Conservation (phyloP, 2,888 invertebrate genomes). For the Ormyrus rosae region DNA sequence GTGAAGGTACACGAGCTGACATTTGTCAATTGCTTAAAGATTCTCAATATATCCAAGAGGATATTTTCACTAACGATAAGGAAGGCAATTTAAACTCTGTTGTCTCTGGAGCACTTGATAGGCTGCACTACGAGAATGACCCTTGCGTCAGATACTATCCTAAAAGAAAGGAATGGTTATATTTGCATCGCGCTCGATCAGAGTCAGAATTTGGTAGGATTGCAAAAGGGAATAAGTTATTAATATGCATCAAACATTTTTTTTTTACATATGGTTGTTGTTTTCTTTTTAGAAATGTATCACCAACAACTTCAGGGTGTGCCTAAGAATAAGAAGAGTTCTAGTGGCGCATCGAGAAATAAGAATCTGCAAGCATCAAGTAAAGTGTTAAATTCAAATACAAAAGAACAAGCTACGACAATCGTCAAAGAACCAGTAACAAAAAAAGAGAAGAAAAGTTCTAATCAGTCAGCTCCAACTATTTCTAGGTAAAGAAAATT, state of each 20-base stretch:
- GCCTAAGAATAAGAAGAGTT: conserved; percentile 78
- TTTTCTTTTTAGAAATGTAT: conserved; percentile 78
- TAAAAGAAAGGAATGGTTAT: conserved; percentile 96
- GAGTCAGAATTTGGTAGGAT: conserved; percentile 81
- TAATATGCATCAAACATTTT: conserved; percentile 76
- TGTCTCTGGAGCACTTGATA: conserved; percentile 92
- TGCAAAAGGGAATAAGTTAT: conserved; percentile 67
- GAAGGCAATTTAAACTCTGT: conserved; percentile 87
- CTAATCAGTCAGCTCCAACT: conserved; percentile 19
- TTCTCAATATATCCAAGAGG: conserved; percentile 80
- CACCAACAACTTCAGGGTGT: conserved; percentile 83
- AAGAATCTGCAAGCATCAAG: conserved; percentile 67
- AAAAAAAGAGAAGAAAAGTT: conserved; percentile 69
- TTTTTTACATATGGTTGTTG: conserved; percentile 75
- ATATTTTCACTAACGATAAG: conserved; percentile 69
- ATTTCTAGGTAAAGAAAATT: conserved; percentile 33
- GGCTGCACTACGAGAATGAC: conserved; percentile 92
- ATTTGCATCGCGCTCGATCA: conserved; percentile 86
- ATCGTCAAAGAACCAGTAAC: conserved; percentile 70
- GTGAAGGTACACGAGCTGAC: conserved; percentile 94
- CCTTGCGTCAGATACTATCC: conserved; percentile 96
- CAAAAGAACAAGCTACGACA: conserved; percentile 75
- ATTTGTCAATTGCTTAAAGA: conserved; percentile 91
- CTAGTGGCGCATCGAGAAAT: conserved; percentile 69
- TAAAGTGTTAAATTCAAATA: conserved; percentile 75